Conservation (phyloP, 2,113 vertebrate species). For the Python bivittatus region DNA sequence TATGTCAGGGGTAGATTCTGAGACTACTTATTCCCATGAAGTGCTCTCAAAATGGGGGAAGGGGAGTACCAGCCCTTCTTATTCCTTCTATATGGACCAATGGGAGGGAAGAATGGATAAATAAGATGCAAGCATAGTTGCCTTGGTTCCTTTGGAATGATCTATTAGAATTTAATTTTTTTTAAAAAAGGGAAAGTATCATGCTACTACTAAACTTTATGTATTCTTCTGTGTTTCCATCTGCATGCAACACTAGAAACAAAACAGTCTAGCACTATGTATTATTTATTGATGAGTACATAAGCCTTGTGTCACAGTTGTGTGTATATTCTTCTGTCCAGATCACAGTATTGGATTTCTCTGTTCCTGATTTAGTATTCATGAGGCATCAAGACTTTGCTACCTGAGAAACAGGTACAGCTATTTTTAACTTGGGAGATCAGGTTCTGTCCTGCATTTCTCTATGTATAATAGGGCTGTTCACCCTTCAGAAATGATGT, state of each 20-base stretch:
- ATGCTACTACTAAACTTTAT: not conserved
- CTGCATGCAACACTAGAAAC: not conserved
- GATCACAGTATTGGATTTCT: not conserved
- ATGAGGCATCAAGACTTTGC: not conserved
- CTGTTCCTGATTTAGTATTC: not conserved
- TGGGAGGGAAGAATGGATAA: not conserved
- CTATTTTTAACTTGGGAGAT: not conserved
- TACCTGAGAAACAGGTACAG: not conserved
- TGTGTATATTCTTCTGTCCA: not conserved
- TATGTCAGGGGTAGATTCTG: too few species aligned
- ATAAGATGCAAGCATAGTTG: not conserved
- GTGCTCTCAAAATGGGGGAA: too few species aligned
- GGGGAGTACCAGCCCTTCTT: too few species aligned
- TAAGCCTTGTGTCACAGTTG: not conserved
- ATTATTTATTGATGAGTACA: not conserved
- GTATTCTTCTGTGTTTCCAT: not conserved
- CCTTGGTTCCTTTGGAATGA: not conserved
- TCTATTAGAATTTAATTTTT: not conserved
- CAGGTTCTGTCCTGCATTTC: not conserved
- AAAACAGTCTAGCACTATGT: not conserved
- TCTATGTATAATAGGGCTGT: not conserved
- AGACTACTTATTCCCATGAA: too few species aligned
- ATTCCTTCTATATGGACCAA: not conserved
- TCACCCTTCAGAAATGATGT: not conserved
- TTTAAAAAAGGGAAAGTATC: not conserved